phyloP scores from a whole-genome alignment of 1,140 invertebrate species.

The Aphelinus certus region DNA sequence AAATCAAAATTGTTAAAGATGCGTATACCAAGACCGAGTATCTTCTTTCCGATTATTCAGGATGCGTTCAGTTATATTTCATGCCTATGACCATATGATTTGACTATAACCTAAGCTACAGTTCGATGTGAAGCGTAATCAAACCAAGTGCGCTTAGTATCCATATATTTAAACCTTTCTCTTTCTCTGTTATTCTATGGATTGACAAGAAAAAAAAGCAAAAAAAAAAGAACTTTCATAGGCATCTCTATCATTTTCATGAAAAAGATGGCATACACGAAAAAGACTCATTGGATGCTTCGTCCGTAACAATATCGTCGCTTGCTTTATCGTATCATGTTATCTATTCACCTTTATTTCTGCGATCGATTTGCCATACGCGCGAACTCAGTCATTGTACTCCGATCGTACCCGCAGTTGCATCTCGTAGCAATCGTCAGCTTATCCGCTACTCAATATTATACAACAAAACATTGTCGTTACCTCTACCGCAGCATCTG shows the following conservation, averaged over 20 bases:
- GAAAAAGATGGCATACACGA: too few relatives aligned
- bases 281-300: constrained; percentile 18
- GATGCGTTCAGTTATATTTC: too few relatives aligned
- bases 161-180: neutral
- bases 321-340: constrained; percentile 27
- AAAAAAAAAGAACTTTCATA: too few relatives aligned
- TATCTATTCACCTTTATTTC: constrained; percentile 11
- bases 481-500: constrained; percentile 4
- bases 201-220: too few relatives aligned
- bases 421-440: constrained; percentile 31
- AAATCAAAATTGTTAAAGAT: too few relatives aligned
- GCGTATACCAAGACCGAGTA: too few relatives aligned
- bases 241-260: too few relatives aligned
- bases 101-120: too few relatives aligned
- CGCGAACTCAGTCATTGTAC: constrained; percentile 20
- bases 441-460: constrained; percentile 19
- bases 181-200: neutral
- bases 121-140: too few relatives aligned
- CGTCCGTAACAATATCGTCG: constrained; percentile 2
- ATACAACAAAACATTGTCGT: neutral
- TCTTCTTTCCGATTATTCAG: too few relatives aligned
- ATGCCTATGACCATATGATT: too few relatives aligned
- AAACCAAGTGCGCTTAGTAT: too few relatives aligned
- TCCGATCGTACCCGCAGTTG: constrained; percentile 14
- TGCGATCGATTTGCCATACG: constrained; percentile 3